These are phyloP conservation scores for Anadara kagoshimensis DNA, from an alignment of 1,140 invertebrate species.

Conservation along the genomic window DNA sequence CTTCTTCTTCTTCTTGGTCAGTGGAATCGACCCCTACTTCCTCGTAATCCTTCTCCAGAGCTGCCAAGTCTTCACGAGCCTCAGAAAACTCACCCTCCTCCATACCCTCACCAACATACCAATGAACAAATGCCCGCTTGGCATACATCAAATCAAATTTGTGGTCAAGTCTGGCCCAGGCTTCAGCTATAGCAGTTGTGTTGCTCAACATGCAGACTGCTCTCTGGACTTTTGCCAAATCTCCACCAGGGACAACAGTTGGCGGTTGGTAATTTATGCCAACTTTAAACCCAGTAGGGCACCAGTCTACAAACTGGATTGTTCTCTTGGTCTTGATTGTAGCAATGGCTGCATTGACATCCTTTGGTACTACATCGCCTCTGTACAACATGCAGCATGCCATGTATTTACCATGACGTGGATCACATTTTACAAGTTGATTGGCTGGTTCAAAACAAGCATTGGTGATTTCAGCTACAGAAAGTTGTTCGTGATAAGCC, in stretches of 20 bases:
- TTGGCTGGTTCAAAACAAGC: conserved; percentile 90
- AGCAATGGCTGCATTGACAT: conserved; percentile 90
- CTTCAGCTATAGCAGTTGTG: conserved; percentile 78
- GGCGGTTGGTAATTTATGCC: conserved; percentile 69
- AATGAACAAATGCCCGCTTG: conserved; percentile 77
- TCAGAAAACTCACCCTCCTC: conserved; percentile 85
- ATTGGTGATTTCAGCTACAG: conserved; percentile 78
- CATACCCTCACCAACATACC: conserved; percentile 75
- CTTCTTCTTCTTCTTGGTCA: conserved; percentile 25
- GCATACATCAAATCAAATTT: conserved; percentile 79
- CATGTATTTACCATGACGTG: conserved; percentile 86
- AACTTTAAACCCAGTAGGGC: conserved; percentile 82
- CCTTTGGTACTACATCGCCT: conserved; percentile 80
- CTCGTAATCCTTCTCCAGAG: conserved; percentile 76
- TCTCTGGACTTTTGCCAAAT: conserved; percentile 43
- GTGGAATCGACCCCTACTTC: conserved; percentile 80
- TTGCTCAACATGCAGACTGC: conserved; percentile 65
- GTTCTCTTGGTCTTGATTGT: conserved; percentile 79
- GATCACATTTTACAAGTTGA: conserved; percentile 90
- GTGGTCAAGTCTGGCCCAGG: conserved; percentile 79
- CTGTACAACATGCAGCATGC: conserved; percentile 75
- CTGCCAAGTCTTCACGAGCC: conserved; percentile 83
- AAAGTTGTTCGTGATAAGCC: conserved; percentile 88
- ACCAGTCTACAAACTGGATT: conserved; percentile 94
- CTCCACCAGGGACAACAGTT: conserved; percentile 83